Conservation (phyloP, 2,888 invertebrate species). For the Cantharis nigra region DNA sequence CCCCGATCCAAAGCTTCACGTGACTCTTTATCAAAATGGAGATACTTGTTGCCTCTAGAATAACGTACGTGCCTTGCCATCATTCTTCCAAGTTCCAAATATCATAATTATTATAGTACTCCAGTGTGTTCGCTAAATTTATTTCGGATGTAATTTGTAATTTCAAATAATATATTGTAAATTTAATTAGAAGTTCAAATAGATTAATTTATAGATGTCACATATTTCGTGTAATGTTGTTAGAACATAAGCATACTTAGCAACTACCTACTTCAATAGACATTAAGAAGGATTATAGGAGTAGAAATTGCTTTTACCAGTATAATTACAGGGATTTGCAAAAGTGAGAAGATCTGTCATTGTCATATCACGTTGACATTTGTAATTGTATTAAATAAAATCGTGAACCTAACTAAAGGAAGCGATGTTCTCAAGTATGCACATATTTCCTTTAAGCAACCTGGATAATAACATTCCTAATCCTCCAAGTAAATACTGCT, state of each 20-base stretch:
- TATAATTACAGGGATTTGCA: conserved; percentile 26
- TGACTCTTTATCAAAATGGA: background rate
- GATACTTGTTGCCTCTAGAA: background rate
- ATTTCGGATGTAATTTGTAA: conserved; percentile 21
- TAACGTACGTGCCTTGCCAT: background rate
- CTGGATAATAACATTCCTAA: background rate
- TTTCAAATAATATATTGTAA: conserved; percentile 35
- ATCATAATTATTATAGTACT: background rate
- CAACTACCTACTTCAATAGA: conserved; percentile 19
- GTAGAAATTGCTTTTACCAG: conserved; percentile 18
- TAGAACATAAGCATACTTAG: conserved; percentile 15
- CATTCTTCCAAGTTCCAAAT: background rate
- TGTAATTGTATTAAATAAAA: conserved; percentile 20
- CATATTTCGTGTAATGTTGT: conserved; percentile 21
- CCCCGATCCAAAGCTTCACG: background rate
- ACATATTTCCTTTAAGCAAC: background rate
- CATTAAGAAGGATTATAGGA: conserved; percentile 17
- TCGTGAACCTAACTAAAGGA: background rate
- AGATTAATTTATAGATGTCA: conserved; percentile 31
- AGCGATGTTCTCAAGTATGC: background rate
- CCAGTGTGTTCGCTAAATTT: background rate
- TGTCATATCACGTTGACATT: conserved; percentile 30
- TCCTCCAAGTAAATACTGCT: too few relatives aligned
- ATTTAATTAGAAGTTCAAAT: conserved; percentile 39
- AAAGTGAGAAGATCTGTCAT: conserved; percentile 27